These are phyloP conservation scores for Nothura maculosa DNA, from an alignment of 2,797 vertebrate genomes.

Conservation along the genomic window DNA sequence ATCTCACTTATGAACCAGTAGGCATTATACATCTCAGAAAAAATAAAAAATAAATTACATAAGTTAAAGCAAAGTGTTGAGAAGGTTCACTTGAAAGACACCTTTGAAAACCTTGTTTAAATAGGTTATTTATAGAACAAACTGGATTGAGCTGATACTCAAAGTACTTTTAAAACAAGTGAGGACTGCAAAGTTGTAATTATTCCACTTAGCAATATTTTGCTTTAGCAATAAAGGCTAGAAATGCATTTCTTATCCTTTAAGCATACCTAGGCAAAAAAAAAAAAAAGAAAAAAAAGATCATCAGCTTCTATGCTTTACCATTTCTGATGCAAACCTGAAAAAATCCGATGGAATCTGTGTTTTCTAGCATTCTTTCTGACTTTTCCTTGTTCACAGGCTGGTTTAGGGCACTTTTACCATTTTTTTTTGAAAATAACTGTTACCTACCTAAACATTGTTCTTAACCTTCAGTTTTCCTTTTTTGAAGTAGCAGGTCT, in stretches of 20 bases:
- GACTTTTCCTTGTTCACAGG: too few relatives aligned
- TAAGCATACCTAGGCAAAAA: background rate
- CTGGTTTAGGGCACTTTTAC: background rate
- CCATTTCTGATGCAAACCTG: background rate
- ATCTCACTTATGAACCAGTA: background rate
- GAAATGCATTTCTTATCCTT: background rate
- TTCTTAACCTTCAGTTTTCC: background rate
- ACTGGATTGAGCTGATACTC: background rate
- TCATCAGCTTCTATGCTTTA: background rate
- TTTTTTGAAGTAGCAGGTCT: background rate
- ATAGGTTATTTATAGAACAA: background rate
- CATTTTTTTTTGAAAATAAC: background rate
- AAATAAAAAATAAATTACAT: background rate
- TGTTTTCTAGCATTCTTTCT: background rate
- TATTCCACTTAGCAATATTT: background rate
- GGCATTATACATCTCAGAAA: background rate
- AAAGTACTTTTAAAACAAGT: background rate
- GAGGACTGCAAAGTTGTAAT: background rate
- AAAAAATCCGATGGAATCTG: background rate
- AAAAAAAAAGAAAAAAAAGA: too few relatives aligned
- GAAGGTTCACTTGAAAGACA: background rate
- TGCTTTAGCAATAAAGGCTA: background rate
- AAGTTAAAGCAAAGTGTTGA: background rate
- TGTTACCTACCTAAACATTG: background rate
- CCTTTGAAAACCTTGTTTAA: background rate